These are phyloP conservation scores for Rafetus swinhoei DNA, from an alignment of 2,113 vertebrate genomes.

Conservation along the genomic window DNA sequence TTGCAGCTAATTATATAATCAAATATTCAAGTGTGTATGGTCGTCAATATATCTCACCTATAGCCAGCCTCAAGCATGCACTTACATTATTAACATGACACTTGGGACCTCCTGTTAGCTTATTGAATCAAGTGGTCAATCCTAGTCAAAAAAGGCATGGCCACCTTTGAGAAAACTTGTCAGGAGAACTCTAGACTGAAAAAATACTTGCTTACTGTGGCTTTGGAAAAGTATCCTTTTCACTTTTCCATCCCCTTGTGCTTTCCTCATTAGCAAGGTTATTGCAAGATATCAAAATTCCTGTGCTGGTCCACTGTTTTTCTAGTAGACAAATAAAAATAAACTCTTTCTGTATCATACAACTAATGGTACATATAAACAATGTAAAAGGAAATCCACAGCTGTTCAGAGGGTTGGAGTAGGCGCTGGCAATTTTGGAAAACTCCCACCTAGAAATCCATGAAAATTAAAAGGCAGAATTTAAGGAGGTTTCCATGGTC, in stretches of 20 bases:
- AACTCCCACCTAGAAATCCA: neutral
- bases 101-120: too few species aligned
- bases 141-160: too few species aligned
- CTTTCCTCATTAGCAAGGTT: accelerated
- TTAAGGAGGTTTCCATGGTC: neutral
- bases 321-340: neutral
- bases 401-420: neutral
- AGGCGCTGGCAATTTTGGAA: neutral
- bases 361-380: neutral
- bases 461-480: neutral
- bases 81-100: too few species aligned
- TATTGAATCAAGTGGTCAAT: too few species aligned
- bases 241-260: neutral
- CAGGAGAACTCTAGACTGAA: too few species aligned
- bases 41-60: too few species aligned
- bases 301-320: neutral
- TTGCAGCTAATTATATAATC: too few species aligned
- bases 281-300: accelerated
- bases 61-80: too few species aligned
- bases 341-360: neutral
- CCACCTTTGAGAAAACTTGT: too few species aligned
- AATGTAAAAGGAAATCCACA: neutral
- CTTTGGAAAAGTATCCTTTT: neutral
- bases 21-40: too few species aligned
- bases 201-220: too few species aligned